Percentiles rank a stretch among this genome's conserved stretches.
Evolutionary conservation across 2,888 invertebrate genomes (phyloP).

Genomic region (Napeogenes inachia): DNA sequence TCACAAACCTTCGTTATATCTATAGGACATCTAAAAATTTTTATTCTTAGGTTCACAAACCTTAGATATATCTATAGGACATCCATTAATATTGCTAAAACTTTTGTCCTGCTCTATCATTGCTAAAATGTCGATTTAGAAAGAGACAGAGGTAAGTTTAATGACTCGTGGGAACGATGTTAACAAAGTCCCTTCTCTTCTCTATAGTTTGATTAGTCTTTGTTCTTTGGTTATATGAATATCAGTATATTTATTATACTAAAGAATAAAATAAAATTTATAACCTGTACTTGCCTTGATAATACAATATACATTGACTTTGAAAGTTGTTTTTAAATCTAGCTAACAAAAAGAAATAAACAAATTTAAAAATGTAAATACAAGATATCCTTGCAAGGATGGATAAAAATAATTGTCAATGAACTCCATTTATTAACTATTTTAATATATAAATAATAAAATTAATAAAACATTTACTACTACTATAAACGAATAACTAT

Average conservation of each 20-base stretch:
- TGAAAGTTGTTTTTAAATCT: slow-evolving; percentile 1
- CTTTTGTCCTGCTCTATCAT: slow-evolving; percentile 22
- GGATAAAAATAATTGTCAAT: neutral
- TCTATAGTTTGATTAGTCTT: slow-evolving; percentile 53
- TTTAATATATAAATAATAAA: neutral
- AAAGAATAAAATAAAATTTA: neutral
- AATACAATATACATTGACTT: neutral
- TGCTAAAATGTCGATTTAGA: slow-evolving; percentile 32
- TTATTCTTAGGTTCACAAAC: too few relatives aligned
- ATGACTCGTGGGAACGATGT: slow-evolving; percentile 62
- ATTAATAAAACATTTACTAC: too few relatives aligned
- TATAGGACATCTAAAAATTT: neutral
- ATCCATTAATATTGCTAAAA: slow-evolving; percentile 34
- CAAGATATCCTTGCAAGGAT: neutral
- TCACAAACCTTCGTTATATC: too few relatives aligned
- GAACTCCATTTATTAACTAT: neutral
- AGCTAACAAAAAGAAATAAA: neutral
- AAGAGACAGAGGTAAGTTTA: slow-evolving; percentile 38
- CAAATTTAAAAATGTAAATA: neutral
- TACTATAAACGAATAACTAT: too few relatives aligned
- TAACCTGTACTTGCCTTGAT: neutral
- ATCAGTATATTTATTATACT: too few relatives aligned
- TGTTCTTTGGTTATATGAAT: slow-evolving; percentile 44
- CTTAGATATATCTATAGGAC: too few relatives aligned
- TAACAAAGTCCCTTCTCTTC: slow-evolving; percentile 65